These are phyloP conservation scores for Microchrysa polita DNA, from an alignment of 2,888 invertebrate genomes.

Conservation along the genomic window DNA sequence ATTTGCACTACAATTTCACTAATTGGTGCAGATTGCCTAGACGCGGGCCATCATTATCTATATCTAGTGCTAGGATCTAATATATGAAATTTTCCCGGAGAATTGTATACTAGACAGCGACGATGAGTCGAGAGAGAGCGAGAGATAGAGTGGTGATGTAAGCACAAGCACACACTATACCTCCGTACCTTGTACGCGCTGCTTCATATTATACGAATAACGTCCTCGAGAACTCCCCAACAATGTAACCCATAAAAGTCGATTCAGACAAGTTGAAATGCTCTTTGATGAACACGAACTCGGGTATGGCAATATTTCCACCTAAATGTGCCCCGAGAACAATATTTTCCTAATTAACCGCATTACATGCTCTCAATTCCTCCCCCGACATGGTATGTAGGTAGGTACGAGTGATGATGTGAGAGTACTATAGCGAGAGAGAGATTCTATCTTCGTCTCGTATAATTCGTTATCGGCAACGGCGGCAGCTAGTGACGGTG, in stretches of 20 bases:
- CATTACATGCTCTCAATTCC: constrained; percentile 52
- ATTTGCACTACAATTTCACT: constrained; percentile 32
- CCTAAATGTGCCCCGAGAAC: constrained; percentile 52
- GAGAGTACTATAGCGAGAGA: too few relatives aligned
- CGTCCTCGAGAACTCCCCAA: constrained; percentile 25
- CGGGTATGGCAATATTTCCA: constrained; percentile 28
- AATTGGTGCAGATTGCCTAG: constrained; percentile 36
- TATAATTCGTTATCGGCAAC: too few relatives aligned
- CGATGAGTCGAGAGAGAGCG: too few relatives aligned
- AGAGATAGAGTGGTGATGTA: too few relatives aligned
- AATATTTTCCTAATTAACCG: constrained; percentile 56
- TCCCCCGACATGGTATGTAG: constrained; percentile 13
- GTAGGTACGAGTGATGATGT: constrained; percentile 8
- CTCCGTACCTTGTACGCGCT: constrained; percentile 7
- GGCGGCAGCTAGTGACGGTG: constrained; percentile 36
- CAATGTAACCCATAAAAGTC: constrained; percentile 30
- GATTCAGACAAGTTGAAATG: constrained; percentile 35
- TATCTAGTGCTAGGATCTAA: constrained; percentile 6
- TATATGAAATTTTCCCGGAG: background rate
- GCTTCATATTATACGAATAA: too few relatives aligned
- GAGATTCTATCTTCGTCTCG: too few relatives aligned
- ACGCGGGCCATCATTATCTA: constrained; percentile 23
- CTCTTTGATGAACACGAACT: constrained; percentile 33
- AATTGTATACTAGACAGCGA: background rate
- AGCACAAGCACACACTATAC: too few relatives aligned